Conservation (phyloP, 2,113 vertebrate genomes). For the Aptenodytes forsteri region DNA sequence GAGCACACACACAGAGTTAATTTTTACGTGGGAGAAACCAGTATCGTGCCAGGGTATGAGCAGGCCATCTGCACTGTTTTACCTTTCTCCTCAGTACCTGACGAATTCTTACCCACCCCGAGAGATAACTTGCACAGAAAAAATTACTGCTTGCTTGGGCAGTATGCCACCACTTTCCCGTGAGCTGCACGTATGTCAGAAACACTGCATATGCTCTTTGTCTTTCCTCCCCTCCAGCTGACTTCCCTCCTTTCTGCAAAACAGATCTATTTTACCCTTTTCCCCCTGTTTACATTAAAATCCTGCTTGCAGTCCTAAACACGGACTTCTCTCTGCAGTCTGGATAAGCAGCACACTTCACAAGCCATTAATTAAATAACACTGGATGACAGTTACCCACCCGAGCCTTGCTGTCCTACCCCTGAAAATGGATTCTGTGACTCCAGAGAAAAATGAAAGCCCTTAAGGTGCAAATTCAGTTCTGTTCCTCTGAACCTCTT, state of each 20-base stretch:
- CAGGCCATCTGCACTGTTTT: background rate
- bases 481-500: background rate
- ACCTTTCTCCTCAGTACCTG: constrained; percentile 35
- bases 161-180: background rate
- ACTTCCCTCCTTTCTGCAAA: background rate
- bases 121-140: constrained; percentile 2
- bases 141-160: background rate
- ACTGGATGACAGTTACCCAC: background rate
- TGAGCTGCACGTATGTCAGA: background rate
- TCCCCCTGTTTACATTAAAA: background rate
- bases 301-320: background rate
- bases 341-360: background rate
- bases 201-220: background rate
- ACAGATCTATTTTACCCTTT: background rate
- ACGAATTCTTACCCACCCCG: background rate
- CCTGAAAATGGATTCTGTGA: background rate
- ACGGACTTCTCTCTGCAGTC: background rate
- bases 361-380: background rate
- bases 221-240: background rate
- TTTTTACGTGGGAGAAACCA: constrained; percentile 53
- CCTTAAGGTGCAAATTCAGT: background rate
- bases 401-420: background rate
- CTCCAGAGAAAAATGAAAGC: background rate
- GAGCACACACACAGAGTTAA: background rate
- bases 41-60: background rate